These are phyloP conservation scores for Druceiella hillmani DNA, from an alignment of 2,888 invertebrate species.

Conservation along the genomic window DNA sequence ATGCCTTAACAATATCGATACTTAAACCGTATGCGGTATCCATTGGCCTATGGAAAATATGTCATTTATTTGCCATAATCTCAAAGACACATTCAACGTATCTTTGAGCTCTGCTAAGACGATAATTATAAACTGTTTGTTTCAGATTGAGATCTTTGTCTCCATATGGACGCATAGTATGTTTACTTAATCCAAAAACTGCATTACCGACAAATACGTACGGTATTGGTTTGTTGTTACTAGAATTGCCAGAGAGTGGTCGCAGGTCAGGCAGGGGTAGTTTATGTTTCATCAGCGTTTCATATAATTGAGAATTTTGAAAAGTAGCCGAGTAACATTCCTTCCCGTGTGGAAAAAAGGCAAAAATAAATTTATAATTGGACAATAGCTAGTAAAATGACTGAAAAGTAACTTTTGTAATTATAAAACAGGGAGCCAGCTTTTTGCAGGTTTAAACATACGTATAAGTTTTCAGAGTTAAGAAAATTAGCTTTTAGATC, in stretches of 20 bases:
- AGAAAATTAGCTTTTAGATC: no score
- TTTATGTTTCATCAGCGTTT: no score
- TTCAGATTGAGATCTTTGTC: conserved; percentile 12
- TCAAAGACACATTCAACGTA: conserved; percentile 16
- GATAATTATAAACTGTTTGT: conserved; percentile 16
- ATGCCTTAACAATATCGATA: conserved; percentile 18
- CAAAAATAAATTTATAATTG: no score
- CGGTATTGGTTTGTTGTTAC: conserved; percentile 12
- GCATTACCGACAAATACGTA: conserved; percentile 17
- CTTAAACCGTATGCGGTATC: conserved; percentile 15
- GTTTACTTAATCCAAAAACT: conserved; percentile 19
- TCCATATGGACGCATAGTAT: conserved; percentile 20
- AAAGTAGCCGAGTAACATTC: no score
- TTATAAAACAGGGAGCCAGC: conserved; percentile 17
- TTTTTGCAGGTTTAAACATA: no score
- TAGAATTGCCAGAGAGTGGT: no score
- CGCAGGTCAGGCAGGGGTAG: no score
- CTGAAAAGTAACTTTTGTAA: no score
- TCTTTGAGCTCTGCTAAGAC: conserved; percentile 15
- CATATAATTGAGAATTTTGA: no score
- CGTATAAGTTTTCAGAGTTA: no score
- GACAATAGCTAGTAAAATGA: no score
- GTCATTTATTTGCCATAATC: conserved; percentile 18
- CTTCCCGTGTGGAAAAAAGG: no score
- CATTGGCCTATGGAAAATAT: conserved; percentile 19